These are phyloP conservation scores for Drosophila gaucha DNA, from an alignment of 2,888 invertebrate species.

Conservation along the genomic window DNA sequence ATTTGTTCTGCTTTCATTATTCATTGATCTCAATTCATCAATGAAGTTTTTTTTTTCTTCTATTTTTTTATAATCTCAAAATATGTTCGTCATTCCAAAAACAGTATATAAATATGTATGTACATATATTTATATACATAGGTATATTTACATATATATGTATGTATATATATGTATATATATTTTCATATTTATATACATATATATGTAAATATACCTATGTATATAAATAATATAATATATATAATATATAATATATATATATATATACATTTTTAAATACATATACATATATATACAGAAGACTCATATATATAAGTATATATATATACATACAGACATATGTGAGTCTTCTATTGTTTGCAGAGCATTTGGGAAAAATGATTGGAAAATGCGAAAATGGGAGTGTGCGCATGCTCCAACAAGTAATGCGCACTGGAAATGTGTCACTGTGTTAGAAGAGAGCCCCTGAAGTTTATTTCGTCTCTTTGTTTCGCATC, in stretches of 20 bases:
- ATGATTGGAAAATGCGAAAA: slow-evolving; percentile 37
- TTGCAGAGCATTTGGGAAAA: slow-evolving; percentile 36
- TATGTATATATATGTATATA: no score
- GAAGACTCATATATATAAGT: background rate
- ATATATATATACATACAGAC: background rate
- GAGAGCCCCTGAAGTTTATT: slow-evolving; percentile 39
- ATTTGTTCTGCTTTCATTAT: background rate
- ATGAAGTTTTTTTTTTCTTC: background rate
- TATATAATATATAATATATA: background rate
- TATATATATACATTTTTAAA: no score
- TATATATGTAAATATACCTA: background rate
- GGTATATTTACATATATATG: no score
- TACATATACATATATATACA: no score
- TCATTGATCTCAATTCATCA: slow-evolving; percentile 24
- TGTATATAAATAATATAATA: background rate
- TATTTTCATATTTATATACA: background rate
- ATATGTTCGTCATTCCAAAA: slow-evolving; percentile 28
- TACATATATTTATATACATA: background rate
- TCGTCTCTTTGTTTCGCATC: slow-evolving; percentile 44
- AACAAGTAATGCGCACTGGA: slow-evolving; percentile 67
- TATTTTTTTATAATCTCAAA: slow-evolving; percentile 5
- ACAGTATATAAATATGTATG: slow-evolving; percentile 9
- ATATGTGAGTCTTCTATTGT: slow-evolving; percentile 19
- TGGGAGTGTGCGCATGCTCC: slow-evolving; percentile 60
- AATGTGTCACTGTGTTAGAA: slow-evolving; percentile 73